Conservation (phyloP, 1,140 invertebrate genomes). For the Ips nitidus region DNA sequence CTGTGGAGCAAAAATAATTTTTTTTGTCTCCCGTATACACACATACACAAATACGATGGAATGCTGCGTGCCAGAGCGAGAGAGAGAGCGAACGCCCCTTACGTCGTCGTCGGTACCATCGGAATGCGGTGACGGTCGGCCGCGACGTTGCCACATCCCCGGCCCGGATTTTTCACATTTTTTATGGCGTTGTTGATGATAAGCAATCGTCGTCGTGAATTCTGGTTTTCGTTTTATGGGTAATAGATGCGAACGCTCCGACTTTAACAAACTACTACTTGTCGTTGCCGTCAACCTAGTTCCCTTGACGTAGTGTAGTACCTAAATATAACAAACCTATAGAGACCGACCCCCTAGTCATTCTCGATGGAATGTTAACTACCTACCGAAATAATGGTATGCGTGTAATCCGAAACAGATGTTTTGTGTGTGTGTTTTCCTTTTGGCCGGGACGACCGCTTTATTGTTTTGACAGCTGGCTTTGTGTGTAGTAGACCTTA, state of each 20-base stretch:
- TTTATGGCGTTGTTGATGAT: conserved; percentile 21
- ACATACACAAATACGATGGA: no score
- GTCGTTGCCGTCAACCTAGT: no score
- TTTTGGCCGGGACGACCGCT: conserved; percentile 1
- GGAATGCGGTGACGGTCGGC: conserved; percentile 45
- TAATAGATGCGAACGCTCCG: no score
- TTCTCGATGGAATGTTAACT: conserved; percentile 23
- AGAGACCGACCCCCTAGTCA: conserved; percentile 19
- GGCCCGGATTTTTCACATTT: conserved; percentile 30
- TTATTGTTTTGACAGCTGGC: conserved; percentile 32
- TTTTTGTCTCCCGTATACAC: no score
- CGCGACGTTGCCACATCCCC: conserved; percentile 33
- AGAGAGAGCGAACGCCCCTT: conserved; percentile 21
- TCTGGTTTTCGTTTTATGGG: no score
- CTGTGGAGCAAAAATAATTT: no score
- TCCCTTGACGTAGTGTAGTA: no score
- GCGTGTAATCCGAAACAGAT: conserved; percentile 26
- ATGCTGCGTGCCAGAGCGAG: conserved; percentile 29
- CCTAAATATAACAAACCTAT: conserved; percentile 18
- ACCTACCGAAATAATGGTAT: conserved; percentile 28
- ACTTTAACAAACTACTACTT: no score
- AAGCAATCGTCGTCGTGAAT: no score
- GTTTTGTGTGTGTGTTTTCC: conserved; percentile 16
- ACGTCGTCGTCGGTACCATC: conserved; percentile 24
- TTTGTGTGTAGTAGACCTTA: conserved; percentile 8